Conservation (phyloP, 2,888 invertebrate genomes). For the Pachymerium ferrugineum region DNA sequence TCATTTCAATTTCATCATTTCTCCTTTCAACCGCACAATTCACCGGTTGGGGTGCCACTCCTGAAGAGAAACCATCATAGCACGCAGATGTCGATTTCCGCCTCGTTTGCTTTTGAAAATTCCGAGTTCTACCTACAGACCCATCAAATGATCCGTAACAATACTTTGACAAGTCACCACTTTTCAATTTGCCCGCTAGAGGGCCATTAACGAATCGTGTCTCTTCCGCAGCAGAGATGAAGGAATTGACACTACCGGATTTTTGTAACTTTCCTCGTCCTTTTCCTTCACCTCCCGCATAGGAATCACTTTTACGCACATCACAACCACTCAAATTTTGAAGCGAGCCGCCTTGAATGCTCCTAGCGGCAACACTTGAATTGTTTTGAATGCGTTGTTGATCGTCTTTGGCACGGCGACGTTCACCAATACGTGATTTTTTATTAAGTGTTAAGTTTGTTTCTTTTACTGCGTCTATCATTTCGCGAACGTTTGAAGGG, state of each 20-base stretch:
- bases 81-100: background rate
- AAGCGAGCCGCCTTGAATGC: slow-evolving; percentile 56
- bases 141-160: no score
- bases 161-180: no score
- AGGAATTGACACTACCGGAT: slow-evolving; percentile 35
- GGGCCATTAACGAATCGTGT: no score
- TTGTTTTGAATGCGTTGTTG: slow-evolving; percentile 36
- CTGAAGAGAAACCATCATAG: background rate
- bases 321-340: slow-evolving; percentile 50
- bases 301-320: background rate
- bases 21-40: background rate
- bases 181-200: no score
- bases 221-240: slow-evolving; percentile 3
- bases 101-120: background rate
- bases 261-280: slow-evolving; percentile 30
- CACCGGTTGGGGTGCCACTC: background rate
- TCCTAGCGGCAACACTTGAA: slow-evolving; percentile 52
- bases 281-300: background rate
- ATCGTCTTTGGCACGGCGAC: slow-evolving; percentile 45
- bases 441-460: background rate
- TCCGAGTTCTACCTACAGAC: background rate
- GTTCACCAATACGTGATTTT: slow-evolving; percentile 5
- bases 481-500: background rate
- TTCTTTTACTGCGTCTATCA: background rate
- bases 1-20: slow-evolving; percentile 34